Conservation (phyloP, 2,113 vertebrate species). For the Acanthochromis polyacanthus region DNA sequence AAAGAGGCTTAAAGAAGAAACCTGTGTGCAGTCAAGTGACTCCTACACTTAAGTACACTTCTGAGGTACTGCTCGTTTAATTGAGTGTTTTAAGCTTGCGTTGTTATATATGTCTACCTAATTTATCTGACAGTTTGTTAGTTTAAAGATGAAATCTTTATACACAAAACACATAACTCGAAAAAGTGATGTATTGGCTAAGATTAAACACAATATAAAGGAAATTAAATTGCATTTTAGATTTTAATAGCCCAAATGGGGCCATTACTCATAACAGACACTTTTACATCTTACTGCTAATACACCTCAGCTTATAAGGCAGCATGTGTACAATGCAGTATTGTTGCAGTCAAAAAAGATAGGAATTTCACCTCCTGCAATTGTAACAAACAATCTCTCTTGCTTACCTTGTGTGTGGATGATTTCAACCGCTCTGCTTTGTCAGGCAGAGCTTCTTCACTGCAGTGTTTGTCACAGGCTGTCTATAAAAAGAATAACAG, state of each 20-base stretch:
- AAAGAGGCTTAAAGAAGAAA: too few species aligned
- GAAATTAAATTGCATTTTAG: too few species aligned
- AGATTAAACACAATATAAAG: too few species aligned
- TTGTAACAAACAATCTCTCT: neutral
- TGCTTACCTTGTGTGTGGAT: constrained; percentile 16
- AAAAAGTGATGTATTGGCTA: too few species aligned
- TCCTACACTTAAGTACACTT: too few species aligned
- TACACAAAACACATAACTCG: neutral
- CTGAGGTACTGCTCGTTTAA: neutral
- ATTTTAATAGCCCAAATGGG: neutral
- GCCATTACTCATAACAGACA: neutral
- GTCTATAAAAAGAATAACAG: constrained; percentile 45
- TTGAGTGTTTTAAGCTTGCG: neutral
- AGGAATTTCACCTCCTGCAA: neutral
- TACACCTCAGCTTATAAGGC: neutral
- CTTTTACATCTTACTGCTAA: neutral
- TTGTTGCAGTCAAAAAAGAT: neutral
- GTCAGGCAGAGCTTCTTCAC: too few species aligned
- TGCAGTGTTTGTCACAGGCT: constrained; percentile 9
- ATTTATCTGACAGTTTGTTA: neutral
- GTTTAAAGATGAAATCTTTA: neutral
- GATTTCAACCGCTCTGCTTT: constrained; percentile 17
- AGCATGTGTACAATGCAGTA: neutral
- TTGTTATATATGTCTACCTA: neutral
- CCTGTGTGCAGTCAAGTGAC: too few species aligned